Evolutionary conservation across 2,113 vertebrate species (phyloP).

Genomic region (Halcyon senegalensis): DNA sequence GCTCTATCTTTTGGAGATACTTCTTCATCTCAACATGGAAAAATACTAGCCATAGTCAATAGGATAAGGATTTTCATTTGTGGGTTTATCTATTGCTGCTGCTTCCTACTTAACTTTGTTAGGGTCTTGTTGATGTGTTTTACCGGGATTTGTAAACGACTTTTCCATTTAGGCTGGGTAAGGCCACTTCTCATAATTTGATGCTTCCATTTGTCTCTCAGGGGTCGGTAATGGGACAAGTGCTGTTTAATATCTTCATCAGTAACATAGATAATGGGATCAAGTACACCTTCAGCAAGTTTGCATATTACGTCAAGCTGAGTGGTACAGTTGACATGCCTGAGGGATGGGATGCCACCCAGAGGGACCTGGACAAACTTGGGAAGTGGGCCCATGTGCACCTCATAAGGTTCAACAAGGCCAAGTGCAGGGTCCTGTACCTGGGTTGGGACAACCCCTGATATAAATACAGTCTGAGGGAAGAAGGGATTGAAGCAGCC

Average conservation of each 20-base stretch:
- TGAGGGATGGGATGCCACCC: not conserved
- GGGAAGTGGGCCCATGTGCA: not conserved
- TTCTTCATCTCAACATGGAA: not conserved
- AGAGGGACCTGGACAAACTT: not conserved
- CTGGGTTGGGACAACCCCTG: not conserved
- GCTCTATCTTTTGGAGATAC: not conserved
- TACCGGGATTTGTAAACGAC: not conserved
- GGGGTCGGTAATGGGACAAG: not conserved
- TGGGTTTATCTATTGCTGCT: not conserved
- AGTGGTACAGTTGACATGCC: not conserved
- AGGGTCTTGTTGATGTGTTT: not conserved
- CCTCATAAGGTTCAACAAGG: not conserved
- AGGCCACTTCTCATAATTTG: not conserved
- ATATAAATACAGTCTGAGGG: not conserved
- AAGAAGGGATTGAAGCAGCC: not conserved
- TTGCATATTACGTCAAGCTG: not conserved
- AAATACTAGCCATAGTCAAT: not conserved
- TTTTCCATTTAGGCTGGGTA: not conserved
- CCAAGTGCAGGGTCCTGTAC: not conserved
- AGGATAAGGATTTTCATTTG: not conserved
- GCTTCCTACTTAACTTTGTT: not conserved
- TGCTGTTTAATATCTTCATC: not conserved
- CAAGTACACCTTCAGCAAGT: not conserved
- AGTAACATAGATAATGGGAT: not conserved
- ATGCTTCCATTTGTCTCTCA: not conserved